phyloP scores from a whole-genome alignment of 1,140 invertebrate genomes.

The Drosophila funebris region DNA sequence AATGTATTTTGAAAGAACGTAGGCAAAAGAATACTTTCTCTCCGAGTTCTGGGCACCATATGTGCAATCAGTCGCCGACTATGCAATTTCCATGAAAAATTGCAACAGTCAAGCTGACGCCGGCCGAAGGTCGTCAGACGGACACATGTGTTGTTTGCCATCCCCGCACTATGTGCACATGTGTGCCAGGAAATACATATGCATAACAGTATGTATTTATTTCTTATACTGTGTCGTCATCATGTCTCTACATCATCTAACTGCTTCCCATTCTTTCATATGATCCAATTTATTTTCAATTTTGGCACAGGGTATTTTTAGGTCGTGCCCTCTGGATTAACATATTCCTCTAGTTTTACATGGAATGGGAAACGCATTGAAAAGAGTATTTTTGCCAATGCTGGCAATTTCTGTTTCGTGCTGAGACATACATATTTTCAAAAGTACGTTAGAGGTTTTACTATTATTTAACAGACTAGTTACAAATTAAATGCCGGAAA shows the following conservation, averaged over 20 bases:
- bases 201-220: conserved; percentile 1
- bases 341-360: no score
- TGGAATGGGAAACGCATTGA: no score
- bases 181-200: conserved; percentile 16
- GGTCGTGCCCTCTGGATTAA: no score
- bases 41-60: conserved; percentile 65
- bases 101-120: conserved; percentile 67
- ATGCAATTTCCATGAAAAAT: conserved; percentile 77
- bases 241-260: not conserved
- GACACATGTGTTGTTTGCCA: conserved; percentile 33
- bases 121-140: conserved; percentile 53
- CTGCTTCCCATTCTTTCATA: not conserved
- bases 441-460: no score
- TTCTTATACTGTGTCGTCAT: conserved; percentile 7
- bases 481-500: no score
- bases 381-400: no score
- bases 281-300: not conserved
- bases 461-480: no score
- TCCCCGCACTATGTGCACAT: not conserved
- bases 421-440: no score
- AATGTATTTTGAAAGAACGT: conserved; percentile 27
- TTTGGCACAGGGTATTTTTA: not conserved
- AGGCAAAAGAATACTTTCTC: conserved; percentile 18
- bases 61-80: conserved; percentile 53
- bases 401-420: no score